phyloP scores from a whole-genome alignment of 2,797 vertebrate genomes.

The Gymnopithys bicolor region DNA sequence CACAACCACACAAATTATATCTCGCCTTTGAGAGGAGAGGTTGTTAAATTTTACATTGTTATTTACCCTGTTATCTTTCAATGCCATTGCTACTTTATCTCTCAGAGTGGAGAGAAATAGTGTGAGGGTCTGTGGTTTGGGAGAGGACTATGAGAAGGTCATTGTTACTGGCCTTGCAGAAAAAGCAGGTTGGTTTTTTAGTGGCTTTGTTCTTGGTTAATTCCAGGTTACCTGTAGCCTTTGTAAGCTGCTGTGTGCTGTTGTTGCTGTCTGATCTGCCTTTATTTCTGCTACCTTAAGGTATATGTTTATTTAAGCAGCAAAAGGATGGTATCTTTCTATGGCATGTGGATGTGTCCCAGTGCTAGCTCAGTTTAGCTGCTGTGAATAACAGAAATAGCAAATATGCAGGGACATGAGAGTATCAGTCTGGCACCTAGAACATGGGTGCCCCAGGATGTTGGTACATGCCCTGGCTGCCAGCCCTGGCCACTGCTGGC shows the following conservation, averaged over 20 bases:
- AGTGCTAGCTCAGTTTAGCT: not conserved
- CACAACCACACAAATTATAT: not conserved
- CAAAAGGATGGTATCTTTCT: not conserved
- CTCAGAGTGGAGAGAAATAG: fast-evolving
- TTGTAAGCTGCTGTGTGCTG: not conserved
- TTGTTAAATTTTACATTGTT: not conserved
- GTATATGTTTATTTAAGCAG: not conserved
- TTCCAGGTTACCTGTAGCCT: not conserved
- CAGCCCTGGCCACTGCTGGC: not conserved
- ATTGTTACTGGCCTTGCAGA: not conserved
- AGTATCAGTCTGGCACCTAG: not conserved
- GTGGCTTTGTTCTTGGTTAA: not conserved
- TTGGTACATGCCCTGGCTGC: not conserved
- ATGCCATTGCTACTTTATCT: not conserved
- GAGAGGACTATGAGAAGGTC: not conserved
- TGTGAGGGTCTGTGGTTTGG: not conserved
- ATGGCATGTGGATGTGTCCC: not conserved
- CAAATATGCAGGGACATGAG: not conserved
- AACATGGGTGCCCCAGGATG: not conserved
- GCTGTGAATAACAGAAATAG: not conserved
- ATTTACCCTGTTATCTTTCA: not conserved
- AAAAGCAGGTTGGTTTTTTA: not conserved
- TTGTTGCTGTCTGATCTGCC: not conserved
- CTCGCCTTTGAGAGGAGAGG: not conserved
- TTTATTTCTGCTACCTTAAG: not conserved